Conservation (phyloP, 2,113 vertebrate genomes). For the Callionymus lyra region DNA sequence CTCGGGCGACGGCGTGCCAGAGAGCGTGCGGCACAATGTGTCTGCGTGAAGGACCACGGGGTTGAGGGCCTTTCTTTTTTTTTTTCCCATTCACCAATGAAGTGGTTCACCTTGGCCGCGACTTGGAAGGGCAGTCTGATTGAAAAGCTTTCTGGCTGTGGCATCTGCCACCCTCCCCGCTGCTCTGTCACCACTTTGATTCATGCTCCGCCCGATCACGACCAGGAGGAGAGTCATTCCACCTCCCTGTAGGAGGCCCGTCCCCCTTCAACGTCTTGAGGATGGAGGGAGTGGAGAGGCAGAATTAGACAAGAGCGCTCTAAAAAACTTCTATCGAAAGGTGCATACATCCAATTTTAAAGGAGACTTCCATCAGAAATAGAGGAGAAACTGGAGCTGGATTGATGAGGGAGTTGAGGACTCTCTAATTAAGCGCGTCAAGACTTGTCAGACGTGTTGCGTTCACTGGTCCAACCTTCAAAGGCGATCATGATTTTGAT, state of each 20-base stretch:
- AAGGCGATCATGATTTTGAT: slow-evolving; percentile 49
- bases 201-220: slow-evolving; percentile 62
- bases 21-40: slow-evolving; percentile 1
- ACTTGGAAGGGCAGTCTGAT: slow-evolving; percentile 72
- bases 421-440: slow-evolving; percentile 37
- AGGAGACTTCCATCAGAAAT: too few relatives aligned
- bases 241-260: slow-evolving; percentile 43
- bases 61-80: slow-evolving; percentile 33
- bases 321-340: too few relatives aligned
- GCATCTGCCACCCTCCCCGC: slow-evolving; percentile 72
- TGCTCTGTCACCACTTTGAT: slow-evolving; percentile 73
- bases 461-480: slow-evolving; percentile 46
- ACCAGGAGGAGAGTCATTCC: slow-evolving; percentile 53
- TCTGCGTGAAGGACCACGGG: slow-evolving; percentile 18
- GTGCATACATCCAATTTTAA: too few relatives aligned
- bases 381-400: slow-evolving; percentile 24
- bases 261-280: slow-evolving; percentile 43
- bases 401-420: slow-evolving; percentile 37
- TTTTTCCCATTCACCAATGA: slow-evolving; percentile 21
- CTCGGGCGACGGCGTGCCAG: slow-evolving; percentile 16
- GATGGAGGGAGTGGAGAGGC: slow-evolving; percentile 22
- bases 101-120: slow-evolving; percentile 68
- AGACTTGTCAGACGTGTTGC: slow-evolving; percentile 51
- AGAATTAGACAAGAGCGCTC: neutral
- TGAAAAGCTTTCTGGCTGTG: slow-evolving; percentile 73